phyloP scores from a whole-genome alignment of 2,888 invertebrate genomes.

The Tetropium fuscum region DNA sequence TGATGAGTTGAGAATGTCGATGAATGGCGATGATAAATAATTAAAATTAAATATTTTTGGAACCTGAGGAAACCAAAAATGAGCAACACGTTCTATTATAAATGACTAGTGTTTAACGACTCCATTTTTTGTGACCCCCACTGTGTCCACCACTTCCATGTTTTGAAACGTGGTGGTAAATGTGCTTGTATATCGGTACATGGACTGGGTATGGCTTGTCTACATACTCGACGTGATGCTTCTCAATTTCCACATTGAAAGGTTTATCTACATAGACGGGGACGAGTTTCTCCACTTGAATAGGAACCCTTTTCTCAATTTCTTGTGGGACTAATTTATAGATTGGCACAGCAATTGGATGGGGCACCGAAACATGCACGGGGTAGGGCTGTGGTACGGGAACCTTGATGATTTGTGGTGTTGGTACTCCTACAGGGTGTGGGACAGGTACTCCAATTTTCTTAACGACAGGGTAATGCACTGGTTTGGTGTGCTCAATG shows the following conservation, averaged over 20 bases:
- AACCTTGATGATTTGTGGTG: slow-evolving; percentile 77
- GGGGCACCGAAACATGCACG: slow-evolving; percentile 77
- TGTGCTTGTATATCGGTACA: slow-evolving; percentile 79
- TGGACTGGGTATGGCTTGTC: slow-evolving; percentile 82
- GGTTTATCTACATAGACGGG: slow-evolving; percentile 80
- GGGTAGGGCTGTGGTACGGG: slow-evolving; percentile 82
- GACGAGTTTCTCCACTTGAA: slow-evolving; percentile 79
- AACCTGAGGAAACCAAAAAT: no score
- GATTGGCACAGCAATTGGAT: slow-evolving; percentile 79
- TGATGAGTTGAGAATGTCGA: slow-evolving; percentile 8
- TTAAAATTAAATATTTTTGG: slow-evolving; percentile 1
- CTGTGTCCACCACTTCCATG: slow-evolving; percentile 44
- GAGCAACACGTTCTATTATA: slow-evolving; percentile 8
- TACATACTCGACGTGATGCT: slow-evolving; percentile 74
- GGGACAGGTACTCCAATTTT: slow-evolving; percentile 80
- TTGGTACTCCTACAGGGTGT: slow-evolving; percentile 79
- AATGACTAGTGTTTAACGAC: slow-evolving; percentile 27
- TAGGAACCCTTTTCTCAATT: slow-evolving; percentile 79
- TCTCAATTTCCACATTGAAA: slow-evolving; percentile 81
- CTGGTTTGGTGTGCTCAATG: slow-evolving; percentile 76
- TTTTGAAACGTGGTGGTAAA: slow-evolving; percentile 71
- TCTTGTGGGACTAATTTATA: slow-evolving; percentile 80
- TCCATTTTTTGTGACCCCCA: slow-evolving; percentile 23
- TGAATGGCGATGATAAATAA: slow-evolving; percentile 8
- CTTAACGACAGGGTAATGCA: slow-evolving; percentile 78